Conservation (phyloP, 2,797 vertebrate genomes). For the Nannoperca obscura region DNA sequence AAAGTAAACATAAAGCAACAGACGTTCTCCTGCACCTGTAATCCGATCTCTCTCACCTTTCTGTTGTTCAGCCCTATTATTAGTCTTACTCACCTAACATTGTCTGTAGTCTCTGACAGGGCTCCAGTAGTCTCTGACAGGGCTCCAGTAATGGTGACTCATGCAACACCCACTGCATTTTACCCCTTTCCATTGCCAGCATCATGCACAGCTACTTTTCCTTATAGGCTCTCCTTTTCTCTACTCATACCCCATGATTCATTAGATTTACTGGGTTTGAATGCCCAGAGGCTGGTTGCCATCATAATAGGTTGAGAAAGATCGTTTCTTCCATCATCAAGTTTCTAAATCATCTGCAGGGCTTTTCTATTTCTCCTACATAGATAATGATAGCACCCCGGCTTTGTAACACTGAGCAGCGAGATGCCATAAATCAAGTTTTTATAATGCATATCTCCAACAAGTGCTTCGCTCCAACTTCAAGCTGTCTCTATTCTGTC, state of each 20-base stretch:
- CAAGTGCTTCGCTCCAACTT: constrained; percentile 41
- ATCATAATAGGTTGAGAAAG: constrained; percentile 63
- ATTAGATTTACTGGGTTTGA: constrained; percentile 68
- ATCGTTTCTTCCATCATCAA: constrained; percentile 68
- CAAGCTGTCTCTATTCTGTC: constrained; percentile 28
- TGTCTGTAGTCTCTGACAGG: constrained; percentile 56
- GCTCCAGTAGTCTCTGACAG: constrained; percentile 60
- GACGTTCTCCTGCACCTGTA: constrained; percentile 61
- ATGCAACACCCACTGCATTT: constrained; percentile 58
- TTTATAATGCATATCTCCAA: constrained; percentile 47
- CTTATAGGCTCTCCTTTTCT: constrained; percentile 38
- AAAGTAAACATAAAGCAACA: constrained; percentile 26
- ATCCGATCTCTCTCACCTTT: constrained; percentile 57
- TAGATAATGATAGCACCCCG: constrained; percentile 62
- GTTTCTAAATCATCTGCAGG: constrained; percentile 73
- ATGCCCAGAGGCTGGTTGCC: constrained; percentile 68
- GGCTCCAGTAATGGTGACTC: constrained; percentile 72
- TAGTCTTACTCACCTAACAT: constrained; percentile 62
- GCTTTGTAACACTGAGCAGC: constrained; percentile 47
- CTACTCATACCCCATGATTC: constrained; percentile 58
- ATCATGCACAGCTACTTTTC: constrained; percentile 54
- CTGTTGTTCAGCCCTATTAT: constrained; percentile 60
- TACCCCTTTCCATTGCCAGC: constrained; percentile 46
- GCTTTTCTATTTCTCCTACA: constrained; percentile 61
- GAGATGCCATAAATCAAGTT: constrained; percentile 68